A percentile compares a stretch with the other conserved stretches of the same genome.
phyloP scores from a whole-genome alignment of 1,140 invertebrate genomes.

The Gryllus bimaculatus region DNA sequence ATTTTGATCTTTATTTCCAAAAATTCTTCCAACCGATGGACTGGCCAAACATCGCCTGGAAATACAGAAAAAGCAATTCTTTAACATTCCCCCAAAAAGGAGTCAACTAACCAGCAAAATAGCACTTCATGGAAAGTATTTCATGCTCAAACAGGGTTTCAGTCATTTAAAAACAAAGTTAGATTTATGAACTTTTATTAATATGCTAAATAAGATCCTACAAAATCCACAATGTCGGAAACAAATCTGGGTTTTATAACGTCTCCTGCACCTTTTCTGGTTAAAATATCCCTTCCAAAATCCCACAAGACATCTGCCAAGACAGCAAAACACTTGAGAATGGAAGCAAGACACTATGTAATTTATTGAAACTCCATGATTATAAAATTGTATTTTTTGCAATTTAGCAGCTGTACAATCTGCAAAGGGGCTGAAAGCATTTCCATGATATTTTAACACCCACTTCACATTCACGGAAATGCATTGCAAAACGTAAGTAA shows the following conservation, averaged over 20 bases:
- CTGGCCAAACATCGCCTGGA: conserved; percentile 39
- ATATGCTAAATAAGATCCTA: conserved; percentile 23
- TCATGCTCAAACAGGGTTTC: conserved; percentile 22
- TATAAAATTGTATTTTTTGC: conserved; percentile 1
- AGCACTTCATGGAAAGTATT: conserved; percentile 15
- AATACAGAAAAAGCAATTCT: conserved; percentile 36
- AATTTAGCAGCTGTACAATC: conserved; percentile 10
- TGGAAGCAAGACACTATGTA: conserved; percentile 25
- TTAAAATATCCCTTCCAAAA: conserved; percentile 68
- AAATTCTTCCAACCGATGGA: conserved; percentile 36
- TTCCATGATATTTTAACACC: background rate
- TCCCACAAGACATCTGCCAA: conserved; percentile 60
- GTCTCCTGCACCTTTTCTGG: conserved; percentile 59
- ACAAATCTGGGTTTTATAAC: conserved; percentile 18
- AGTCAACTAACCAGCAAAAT: conserved; percentile 23
- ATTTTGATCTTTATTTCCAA: conserved; percentile 46
- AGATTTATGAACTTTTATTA: conserved; percentile 24
- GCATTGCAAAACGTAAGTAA: conserved; percentile 14
- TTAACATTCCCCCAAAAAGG: conserved; percentile 22
- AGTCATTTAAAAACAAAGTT: conserved; percentile 25
- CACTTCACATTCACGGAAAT: background rate
- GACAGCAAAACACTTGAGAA: conserved; percentile 37
- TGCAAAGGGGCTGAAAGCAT: background rate
- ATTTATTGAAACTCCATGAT: conserved; percentile 12
- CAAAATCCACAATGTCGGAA: conserved; percentile 19